These are phyloP conservation scores for Spicauda simplicius DNA, from an alignment of 2,888 invertebrate genomes.

Conservation along the genomic window DNA sequence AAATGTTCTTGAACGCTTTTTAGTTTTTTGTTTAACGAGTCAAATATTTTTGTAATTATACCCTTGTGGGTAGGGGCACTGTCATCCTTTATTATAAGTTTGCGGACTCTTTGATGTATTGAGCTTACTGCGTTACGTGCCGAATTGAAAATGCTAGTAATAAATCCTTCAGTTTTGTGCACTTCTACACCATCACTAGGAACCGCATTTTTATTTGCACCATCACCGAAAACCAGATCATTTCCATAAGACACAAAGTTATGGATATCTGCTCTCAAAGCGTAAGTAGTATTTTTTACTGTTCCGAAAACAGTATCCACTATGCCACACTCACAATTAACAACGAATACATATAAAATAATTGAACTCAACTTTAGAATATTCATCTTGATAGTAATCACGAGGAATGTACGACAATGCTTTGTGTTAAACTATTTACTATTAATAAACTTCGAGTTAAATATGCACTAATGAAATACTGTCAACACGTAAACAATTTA, in stretches of 20 bases:
- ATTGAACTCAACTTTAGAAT: conserved; percentile 4
- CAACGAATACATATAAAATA: conserved; percentile 8
- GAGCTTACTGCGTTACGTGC: not conserved
- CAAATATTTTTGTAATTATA: not conserved
- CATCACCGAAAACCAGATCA: conserved; percentile 39
- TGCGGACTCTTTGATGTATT: conserved; percentile 1
- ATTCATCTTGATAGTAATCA: conserved; percentile 2
- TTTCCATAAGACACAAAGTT: conserved; percentile 41
- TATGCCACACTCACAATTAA: conserved; percentile 36
- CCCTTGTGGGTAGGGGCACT: not conserved
- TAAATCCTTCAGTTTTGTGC: conserved; percentile 13
- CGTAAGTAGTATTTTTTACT: conserved; percentile 40
- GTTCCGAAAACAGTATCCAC: conserved; percentile 39
- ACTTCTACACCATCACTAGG: not conserved
- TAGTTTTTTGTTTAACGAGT: conserved; percentile 9
- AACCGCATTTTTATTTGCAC: not conserved
- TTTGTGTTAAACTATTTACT: too few relatives aligned
- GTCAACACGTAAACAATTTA: not conserved
- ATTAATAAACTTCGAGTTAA: not conserved
- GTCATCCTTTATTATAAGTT: not conserved
- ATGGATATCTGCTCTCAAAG: conserved; percentile 39
- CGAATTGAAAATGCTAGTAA: conserved; percentile 4
- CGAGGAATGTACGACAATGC: not conserved
- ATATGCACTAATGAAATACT: not conserved
- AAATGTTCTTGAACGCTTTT: conserved; percentile 10